These are phyloP conservation scores for Illadopsis cleaveri DNA, from an alignment of 2,113 vertebrate genomes.

Conservation along the genomic window DNA sequence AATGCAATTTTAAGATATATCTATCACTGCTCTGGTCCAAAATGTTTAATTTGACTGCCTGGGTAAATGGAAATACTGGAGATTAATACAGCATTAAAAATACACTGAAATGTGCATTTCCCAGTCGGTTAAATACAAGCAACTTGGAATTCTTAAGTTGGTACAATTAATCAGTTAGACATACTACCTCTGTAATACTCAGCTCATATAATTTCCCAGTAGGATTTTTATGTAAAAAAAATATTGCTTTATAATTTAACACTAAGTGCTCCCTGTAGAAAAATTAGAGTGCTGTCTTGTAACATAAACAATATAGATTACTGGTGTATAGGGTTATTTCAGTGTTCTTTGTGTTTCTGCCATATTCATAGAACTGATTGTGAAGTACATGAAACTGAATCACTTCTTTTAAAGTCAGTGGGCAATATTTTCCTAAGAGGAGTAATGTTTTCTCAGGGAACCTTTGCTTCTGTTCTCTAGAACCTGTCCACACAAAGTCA, in stretches of 20 bases:
- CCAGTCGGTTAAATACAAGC: slow-evolving; percentile 14
- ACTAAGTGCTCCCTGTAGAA: slow-evolving; percentile 51
- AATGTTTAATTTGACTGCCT: slow-evolving; percentile 61
- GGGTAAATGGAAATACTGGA: slow-evolving; percentile 20
- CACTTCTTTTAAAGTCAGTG: not conserved
- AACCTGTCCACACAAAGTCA: not conserved
- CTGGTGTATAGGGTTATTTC: not conserved
- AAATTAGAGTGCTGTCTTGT: slow-evolving; percentile 13
- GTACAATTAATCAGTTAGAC: slow-evolving; percentile 60
- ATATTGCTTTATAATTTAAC: slow-evolving; percentile 46
- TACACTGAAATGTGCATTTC: slow-evolving; percentile 45
- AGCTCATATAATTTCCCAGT: slow-evolving; percentile 23
- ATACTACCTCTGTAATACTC: slow-evolving; percentile 33
- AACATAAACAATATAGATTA: slow-evolving; percentile 21
- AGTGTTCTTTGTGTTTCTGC: not conserved
- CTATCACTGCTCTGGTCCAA: slow-evolving; percentile 4
- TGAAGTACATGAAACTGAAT: not conserved
- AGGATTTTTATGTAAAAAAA: slow-evolving; percentile 59
- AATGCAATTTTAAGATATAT: slow-evolving; percentile 6
- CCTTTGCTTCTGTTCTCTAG: not conserved
- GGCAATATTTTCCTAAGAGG: not conserved
- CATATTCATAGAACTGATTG: not conserved
- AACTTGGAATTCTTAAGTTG: slow-evolving; percentile 56
- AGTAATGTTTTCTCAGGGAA: not conserved
- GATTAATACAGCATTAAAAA: slow-evolving; percentile 62